Evolutionary conservation across 2,797 vertebrate species (phyloP).

Genomic region (Zonotrichia albicollis): DNA sequence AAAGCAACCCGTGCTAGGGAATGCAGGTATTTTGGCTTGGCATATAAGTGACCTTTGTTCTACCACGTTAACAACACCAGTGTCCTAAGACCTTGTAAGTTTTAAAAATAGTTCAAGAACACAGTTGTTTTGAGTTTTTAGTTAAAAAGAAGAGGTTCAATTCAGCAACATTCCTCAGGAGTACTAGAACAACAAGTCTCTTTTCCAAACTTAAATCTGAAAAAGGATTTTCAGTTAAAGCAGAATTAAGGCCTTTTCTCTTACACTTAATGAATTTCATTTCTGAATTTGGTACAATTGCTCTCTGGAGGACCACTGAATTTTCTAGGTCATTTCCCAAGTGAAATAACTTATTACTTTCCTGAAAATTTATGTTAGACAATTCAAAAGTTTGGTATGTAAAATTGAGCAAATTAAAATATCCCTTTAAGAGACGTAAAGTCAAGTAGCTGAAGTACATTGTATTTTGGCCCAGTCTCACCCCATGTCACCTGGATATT

Average conservation of each 20-base stretch:
- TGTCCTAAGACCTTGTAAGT: neutral
- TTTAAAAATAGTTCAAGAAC: neutral
- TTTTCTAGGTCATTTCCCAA: constrained; percentile 57
- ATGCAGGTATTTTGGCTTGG: neutral
- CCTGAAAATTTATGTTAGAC: neutral
- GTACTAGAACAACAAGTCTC: neutral
- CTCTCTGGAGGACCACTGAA: constrained; percentile 25
- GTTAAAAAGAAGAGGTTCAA: neutral
- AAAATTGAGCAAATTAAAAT: neutral
- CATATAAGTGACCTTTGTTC: neutral
- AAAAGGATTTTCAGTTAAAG: neutral
- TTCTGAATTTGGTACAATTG: constrained; percentile 11
- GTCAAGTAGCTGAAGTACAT: neutral
- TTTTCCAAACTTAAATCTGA: neutral
- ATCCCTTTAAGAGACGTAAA: neutral
- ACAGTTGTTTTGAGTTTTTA: neutral
- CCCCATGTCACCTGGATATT: neutral
- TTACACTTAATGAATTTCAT: neutral
- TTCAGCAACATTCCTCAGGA: neutral
- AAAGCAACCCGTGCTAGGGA: neutral
- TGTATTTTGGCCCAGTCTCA: neutral
- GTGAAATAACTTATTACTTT: constrained; percentile 14
- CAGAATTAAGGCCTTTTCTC: constrained; percentile 17
- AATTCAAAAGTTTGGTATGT: neutral
- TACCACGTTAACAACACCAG: neutral